Base-by-base conservation (phyloP, 1,140 invertebrate genomes). In the Camponotus pennsylvanicus region DNA sequence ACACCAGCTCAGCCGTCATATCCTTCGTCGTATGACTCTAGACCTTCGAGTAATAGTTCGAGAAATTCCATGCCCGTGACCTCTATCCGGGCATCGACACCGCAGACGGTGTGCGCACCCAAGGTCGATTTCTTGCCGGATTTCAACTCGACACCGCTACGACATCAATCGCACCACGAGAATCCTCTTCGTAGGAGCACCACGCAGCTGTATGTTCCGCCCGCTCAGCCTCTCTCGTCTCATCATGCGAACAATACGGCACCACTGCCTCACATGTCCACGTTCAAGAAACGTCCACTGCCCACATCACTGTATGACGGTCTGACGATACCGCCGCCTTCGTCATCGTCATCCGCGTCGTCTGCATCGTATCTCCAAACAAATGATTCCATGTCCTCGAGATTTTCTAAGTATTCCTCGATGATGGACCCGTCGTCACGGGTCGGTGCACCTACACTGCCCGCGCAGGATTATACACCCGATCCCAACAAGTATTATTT, bases 61-160 rank as follows among this genome's bases (percentile, higher is more conserved):
- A 86, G 92, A 67, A 89, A 40, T 57, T 42, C 92, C 0, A 67
- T 87, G 0, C 42, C 89, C 1, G 63, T 79, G 0, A 71, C 90
- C 18, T 79, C 86, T 34, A 11, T 93, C 88, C 85, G 95, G 91
- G 90, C 92, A 85, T 69, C 93, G 89, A 88, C 93, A 70, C 91
- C 93, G 82, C 92, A 93, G 34, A 92, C 88, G 1, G 94, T 96
- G 9, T 95, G 95, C 49, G 96, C 96, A 34, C 97, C 97, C 45
- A 97, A 97, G 95, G 96, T 97, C 3, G 97, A 97, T 91, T 97
- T 97, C 92, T 95, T 96, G 59, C 97, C 97, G 2, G 96, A 97
- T 90, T 97, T 97, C 92, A 95, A 95, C 63, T 94, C 95, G 0
- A 40, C 93, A 13, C 94, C 95, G 3, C 71, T 95, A 18, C 92